A percentile compares a stretch with the other conserved stretches of the same genome.
phyloP scores from a whole-genome alignment of 2,888 invertebrate species.

The Perizoma flavofasciatum region DNA sequence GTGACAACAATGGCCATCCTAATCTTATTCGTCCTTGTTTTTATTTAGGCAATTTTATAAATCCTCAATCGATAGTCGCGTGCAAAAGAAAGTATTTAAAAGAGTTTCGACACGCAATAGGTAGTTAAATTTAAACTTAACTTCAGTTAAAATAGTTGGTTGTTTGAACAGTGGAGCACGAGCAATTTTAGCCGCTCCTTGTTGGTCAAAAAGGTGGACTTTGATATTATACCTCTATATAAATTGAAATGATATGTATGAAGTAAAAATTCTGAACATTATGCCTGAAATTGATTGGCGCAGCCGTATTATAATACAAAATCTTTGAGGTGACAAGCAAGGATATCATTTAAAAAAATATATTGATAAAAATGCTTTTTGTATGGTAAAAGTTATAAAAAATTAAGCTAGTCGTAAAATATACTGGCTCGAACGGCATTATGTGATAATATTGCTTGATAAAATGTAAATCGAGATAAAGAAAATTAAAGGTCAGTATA shows the following conservation, averaged over 20 bases:
- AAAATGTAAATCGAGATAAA: conserved; percentile 9
- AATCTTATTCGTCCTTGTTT: conserved; percentile 32
- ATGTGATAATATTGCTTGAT: conserved; percentile 62
- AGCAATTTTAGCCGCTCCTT: neutral
- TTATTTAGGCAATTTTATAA: conserved; percentile 36
- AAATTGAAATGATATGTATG: too few relatives aligned
- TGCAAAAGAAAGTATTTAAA: conserved; percentile 30
- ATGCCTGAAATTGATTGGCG: too few relatives aligned
- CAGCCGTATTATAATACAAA: too few relatives aligned
- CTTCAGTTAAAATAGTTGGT: conserved; percentile 32
- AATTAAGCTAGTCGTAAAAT: conserved; percentile 14
- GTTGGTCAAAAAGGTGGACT: neutral
- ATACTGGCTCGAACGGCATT: conserved; percentile 57
- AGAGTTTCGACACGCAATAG: conserved; percentile 36
- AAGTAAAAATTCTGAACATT: too few relatives aligned
- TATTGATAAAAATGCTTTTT: conserved; percentile 6
- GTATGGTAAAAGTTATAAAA: neutral
- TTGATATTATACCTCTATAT: too few relatives aligned
- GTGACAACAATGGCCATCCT: conserved; percentile 39
- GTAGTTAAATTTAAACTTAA: conserved; percentile 31
- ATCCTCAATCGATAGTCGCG: conserved; percentile 32
- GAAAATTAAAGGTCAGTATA: conserved; percentile 1
- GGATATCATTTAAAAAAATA: too few relatives aligned
- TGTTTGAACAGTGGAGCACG: conserved; percentile 12
- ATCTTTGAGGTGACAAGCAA: too few relatives aligned